phyloP scores from a whole-genome alignment of 92 coral and sea anemone species.

The Parazoanthus swiftii region DNA sequence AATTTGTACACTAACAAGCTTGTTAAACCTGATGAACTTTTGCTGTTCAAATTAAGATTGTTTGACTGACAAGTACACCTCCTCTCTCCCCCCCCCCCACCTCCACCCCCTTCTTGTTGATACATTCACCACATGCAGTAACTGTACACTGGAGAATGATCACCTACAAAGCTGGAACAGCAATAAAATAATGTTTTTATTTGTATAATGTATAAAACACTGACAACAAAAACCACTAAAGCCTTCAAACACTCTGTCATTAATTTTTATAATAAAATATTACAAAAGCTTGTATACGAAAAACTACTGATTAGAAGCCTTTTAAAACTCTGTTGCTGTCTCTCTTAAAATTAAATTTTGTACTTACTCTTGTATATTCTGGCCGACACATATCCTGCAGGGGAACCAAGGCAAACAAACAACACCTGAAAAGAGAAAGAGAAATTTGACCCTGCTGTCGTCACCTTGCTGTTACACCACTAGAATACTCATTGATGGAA shows the following conservation, averaged over 20 bases:
- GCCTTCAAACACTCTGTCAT: neutral
- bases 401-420: slow-evolving; percentile 97
- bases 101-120: too few relatives aligned
- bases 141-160: neutral
- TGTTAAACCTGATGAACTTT: too few relatives aligned
- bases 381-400: slow-evolving; percentile 95
- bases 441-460: neutral
- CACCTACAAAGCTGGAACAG: neutral
- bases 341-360: neutral
- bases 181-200: neutral
- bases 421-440: slow-evolving; percentile 52
- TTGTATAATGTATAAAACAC: too few relatives aligned
- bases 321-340: too few relatives aligned
- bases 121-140: too few relatives aligned
- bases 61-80: too few relatives aligned
- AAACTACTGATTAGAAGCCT: too few relatives aligned
- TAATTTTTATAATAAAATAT: too few relatives aligned
- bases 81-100: too few relatives aligned
- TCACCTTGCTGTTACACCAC: neutral
- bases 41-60: too few relatives aligned
- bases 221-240: neutral
- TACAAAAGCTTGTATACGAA: too few relatives aligned
- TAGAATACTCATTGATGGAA: neutral
- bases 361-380: slow-evolving; percentile 92
- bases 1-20: too few relatives aligned